Conservation (phyloP, 2,888 invertebrate species). For the Drosophila recens region DNA sequence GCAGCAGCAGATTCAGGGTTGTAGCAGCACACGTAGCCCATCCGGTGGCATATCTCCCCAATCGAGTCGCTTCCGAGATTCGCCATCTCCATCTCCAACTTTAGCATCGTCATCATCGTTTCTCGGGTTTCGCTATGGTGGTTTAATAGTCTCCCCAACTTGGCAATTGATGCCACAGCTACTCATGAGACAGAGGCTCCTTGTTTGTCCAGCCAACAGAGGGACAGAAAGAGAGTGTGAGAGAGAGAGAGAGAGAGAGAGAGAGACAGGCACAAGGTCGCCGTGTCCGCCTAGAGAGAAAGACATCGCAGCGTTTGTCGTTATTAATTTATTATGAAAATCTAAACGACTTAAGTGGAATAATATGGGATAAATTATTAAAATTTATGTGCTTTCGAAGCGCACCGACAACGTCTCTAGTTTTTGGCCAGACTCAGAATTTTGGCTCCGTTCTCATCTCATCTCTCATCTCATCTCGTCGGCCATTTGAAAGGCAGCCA, state of each 20-base stretch:
- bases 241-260: not conserved
- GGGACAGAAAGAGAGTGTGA: not conserved
- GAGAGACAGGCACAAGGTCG: constrained; percentile 55
- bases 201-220: constrained; percentile 45
- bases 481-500: constrained; percentile 72
- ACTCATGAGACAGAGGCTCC: constrained; percentile 15
- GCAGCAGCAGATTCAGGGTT: constrained; percentile 35
- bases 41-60: constrained; percentile 44
- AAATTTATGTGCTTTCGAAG: constrained; percentile 83
- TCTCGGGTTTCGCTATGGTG: constrained; percentile 19
- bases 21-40: constrained; percentile 35
- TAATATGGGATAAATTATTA: constrained; percentile 85
- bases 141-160: constrained; percentile 58
- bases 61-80: constrained; percentile 39
- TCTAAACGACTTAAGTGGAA: constrained; percentile 84
- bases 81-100: constrained; percentile 3
- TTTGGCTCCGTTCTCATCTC: constrained; percentile 12
- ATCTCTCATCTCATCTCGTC: constrained; percentile 1
- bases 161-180: constrained; percentile 66
- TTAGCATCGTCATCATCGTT: constrained; percentile 14
- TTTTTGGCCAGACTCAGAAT: constrained; percentile 18
- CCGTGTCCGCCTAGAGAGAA: constrained; percentile 12
- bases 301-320: constrained; percentile 66
- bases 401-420: constrained; percentile 14
- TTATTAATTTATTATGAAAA: constrained; percentile 85